Conservation (phyloP, 2,113 vertebrate species). For the Athene cunicularia region DNA sequence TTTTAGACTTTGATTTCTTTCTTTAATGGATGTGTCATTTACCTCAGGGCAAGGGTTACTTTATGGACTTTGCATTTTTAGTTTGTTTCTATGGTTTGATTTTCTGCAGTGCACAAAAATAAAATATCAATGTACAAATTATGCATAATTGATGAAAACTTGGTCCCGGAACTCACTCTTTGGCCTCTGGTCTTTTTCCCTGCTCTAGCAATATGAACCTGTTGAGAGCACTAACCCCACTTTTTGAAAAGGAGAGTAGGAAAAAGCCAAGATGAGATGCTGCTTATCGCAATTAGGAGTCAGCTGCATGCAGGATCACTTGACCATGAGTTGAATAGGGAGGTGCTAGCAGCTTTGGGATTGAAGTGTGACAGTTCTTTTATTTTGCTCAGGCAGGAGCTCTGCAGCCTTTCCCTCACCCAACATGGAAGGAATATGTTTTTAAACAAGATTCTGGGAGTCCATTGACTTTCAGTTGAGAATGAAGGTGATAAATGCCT, state of each 20-base stretch:
- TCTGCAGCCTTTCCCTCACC: not conserved
- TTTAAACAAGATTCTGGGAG: not conserved
- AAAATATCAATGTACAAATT: not conserved
- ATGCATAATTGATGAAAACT: not conserved
- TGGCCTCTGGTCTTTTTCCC: not conserved
- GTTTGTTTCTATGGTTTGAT: not conserved
- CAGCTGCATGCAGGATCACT: not conserved
- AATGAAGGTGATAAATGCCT: slow-evolving; percentile 32
- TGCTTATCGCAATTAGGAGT: not conserved
- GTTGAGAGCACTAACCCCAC: not conserved
- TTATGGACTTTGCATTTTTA: not conserved
- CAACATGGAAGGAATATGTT: not conserved
- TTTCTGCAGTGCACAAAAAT: not conserved
- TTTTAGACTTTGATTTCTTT: not conserved
- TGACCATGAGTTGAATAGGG: not conserved
- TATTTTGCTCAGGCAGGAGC: not conserved
- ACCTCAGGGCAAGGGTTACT: not conserved
- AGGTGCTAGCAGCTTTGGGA: not conserved
- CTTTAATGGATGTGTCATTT: not conserved
- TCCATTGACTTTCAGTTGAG: not conserved
- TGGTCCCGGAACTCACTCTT: not conserved
- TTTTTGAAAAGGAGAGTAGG: not conserved
- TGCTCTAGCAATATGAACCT: too few relatives aligned
- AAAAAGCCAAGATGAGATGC: not conserved
- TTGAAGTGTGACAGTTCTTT: not conserved